Evolutionary conservation across 2,797 vertebrate genomes (phyloP).

Genomic region (Malacoctenus gilli): DNA sequence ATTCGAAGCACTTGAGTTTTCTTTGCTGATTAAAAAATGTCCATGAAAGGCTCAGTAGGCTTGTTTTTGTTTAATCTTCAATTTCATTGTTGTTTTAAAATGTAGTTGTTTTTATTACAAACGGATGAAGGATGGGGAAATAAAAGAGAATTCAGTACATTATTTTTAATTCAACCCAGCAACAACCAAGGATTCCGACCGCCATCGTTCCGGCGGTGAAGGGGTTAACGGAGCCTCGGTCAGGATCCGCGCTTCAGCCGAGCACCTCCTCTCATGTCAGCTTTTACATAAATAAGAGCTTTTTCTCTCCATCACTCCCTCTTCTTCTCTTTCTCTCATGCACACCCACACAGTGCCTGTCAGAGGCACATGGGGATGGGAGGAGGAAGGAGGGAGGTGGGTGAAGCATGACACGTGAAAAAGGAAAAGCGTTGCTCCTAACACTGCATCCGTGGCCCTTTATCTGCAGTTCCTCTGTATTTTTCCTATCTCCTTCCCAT

Average conservation of each 20-base stretch:
- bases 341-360: constrained; percentile 83
- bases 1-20: constrained; percentile 1
- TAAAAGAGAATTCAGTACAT: too few species aligned
- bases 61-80: background rate
- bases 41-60: background rate
- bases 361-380: constrained; percentile 79
- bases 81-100: constrained; percentile 12
- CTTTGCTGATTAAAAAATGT: constrained; percentile 7
- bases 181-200: too few species aligned
- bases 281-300: constrained; percentile 82
- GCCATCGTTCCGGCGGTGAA: constrained; percentile 30
- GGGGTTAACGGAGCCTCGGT: constrained; percentile 64
- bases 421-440: constrained; percentile 71
- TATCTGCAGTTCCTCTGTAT: constrained; percentile 58
- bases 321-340: constrained; percentile 77
- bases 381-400: constrained; percentile 77
- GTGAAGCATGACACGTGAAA: constrained; percentile 81
- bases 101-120: background rate
- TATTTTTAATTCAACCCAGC: too few species aligned
- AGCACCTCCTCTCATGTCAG: constrained; percentile 78
- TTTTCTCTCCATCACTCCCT: constrained; percentile 73
- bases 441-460: constrained; percentile 65
- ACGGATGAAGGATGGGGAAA: too few species aligned
- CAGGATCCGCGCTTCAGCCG: constrained; percentile 66
- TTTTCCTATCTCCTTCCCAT: constrained; percentile 17